These are phyloP conservation scores for Anseranas semipalmata DNA, from an alignment of 2,113 vertebrate genomes.

Conservation along the genomic window DNA sequence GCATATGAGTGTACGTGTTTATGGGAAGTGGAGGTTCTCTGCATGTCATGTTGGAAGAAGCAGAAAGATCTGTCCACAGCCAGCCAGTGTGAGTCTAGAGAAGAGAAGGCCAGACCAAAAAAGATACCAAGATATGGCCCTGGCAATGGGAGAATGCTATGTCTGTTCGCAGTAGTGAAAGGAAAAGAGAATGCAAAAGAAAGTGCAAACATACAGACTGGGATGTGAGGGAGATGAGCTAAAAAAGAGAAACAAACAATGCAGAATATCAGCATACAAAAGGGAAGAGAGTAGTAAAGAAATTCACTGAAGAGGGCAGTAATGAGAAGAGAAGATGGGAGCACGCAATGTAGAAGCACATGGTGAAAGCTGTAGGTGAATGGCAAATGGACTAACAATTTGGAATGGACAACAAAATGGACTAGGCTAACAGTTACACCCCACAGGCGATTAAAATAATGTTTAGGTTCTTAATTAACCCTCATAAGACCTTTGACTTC, in stretches of 20 bases:
- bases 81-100: background rate
- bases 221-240: background rate
- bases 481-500: background rate
- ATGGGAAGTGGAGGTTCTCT: background rate
- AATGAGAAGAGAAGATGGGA: background rate
- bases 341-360: rapidly evolving
- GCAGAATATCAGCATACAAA: background rate
- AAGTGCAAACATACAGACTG: background rate
- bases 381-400: background rate
- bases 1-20: rapidly evolving
- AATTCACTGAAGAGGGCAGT: background rate
- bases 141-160: background rate
- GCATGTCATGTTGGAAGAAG: background rate
- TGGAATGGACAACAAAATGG: too few relatives aligned
- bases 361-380: background rate
- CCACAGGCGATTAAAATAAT: background rate
- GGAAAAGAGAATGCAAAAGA: background rate
- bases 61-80: background rate
- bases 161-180: background rate
- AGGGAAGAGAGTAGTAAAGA: background rate
- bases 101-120: background rate
- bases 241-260: background rate
- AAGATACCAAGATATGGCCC: background rate
- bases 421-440: background rate
- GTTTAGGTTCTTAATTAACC: background rate